phyloP scores from a whole-genome alignment of 2,113 vertebrate genomes.

The Geococcyx californianus region DNA sequence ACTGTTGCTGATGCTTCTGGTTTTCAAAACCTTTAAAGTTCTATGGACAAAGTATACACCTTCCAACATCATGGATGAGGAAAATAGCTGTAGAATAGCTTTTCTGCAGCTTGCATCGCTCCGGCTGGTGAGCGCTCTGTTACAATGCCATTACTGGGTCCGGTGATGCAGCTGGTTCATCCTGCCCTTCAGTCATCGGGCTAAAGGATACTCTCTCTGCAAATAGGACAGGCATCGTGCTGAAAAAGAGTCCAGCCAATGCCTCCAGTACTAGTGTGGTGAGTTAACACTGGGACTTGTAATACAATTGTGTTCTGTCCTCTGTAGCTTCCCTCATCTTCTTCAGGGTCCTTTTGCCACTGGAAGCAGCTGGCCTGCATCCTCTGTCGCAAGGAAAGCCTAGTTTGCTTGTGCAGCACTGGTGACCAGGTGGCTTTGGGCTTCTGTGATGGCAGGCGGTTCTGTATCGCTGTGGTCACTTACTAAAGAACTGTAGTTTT shows the following conservation, averaged over 20 bases:
- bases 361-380: not conserved
- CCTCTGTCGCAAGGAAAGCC: not conserved
- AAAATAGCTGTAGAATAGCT: not conserved
- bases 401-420: not conserved
- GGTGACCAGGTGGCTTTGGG: not conserved
- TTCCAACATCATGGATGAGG: rapidly evolving
- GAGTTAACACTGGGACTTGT: not conserved
- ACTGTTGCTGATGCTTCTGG: not conserved
- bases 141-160: not conserved
- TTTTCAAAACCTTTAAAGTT: not conserved
- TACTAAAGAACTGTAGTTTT: not conserved
- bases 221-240: not conserved
- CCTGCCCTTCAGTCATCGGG: rapidly evolving
- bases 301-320: rapidly evolving
- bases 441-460: not conserved
- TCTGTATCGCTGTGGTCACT: not conserved
- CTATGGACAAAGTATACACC: not conserved
- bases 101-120: not conserved
- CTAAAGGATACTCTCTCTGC: not conserved
- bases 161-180: not conserved
- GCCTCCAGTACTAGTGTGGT: rapidly evolving
- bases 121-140: not conserved
- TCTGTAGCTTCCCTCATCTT: not conserved
- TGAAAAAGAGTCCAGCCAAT: not conserved
- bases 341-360: rapidly evolving